phyloP scores from a whole-genome alignment of 2,888 invertebrate genomes.

The Polyploca ridens region DNA sequence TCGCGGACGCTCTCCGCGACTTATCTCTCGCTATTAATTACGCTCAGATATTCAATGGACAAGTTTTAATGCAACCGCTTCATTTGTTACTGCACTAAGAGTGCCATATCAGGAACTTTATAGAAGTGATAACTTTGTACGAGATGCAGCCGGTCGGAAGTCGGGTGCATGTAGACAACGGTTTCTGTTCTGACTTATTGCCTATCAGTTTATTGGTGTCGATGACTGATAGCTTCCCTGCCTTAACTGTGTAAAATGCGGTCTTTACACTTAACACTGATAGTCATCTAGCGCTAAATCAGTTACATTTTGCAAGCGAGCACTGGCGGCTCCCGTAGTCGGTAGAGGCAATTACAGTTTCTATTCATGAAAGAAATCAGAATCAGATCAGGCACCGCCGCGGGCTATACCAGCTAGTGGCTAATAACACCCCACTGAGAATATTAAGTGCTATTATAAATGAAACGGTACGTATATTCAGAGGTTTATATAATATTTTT shows the following conservation, averaged over 20 bases:
- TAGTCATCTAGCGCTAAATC: slow-evolving; percentile 67
- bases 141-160: slow-evolving; percentile 54
- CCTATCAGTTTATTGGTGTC: slow-evolving; percentile 38
- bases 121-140: slow-evolving; percentile 74
- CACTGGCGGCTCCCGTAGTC: slow-evolving; percentile 46
- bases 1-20: slow-evolving; percentile 68
- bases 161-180: slow-evolving; percentile 30
- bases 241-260: slow-evolving; percentile 47
- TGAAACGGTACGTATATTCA: slow-evolving; percentile 61
- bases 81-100: slow-evolving; percentile 76
- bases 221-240: slow-evolving; percentile 57
- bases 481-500: slow-evolving; percentile 69
- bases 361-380: slow-evolving; percentile 79
- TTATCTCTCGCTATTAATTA: slow-evolving; percentile 83
- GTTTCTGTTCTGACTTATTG: slow-evolving; percentile 37
- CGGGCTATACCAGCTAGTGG: slow-evolving; percentile 62
- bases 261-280: slow-evolving; percentile 59
- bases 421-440: slow-evolving; percentile 76
- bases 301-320: slow-evolving; percentile 65
- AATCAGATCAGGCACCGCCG: slow-evolving; percentile 73
- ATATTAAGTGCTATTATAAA: slow-evolving; percentile 77
- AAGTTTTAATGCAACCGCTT: slow-evolving; percentile 84
- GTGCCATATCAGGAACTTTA: slow-evolving; percentile 77
- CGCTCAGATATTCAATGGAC: slow-evolving; percentile 77
- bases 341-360: slow-evolving; percentile 71